Evolutionary conservation across 2,888 invertebrate genomes (phyloP).

Genomic region (Cryptocephalus moraei): DNA sequence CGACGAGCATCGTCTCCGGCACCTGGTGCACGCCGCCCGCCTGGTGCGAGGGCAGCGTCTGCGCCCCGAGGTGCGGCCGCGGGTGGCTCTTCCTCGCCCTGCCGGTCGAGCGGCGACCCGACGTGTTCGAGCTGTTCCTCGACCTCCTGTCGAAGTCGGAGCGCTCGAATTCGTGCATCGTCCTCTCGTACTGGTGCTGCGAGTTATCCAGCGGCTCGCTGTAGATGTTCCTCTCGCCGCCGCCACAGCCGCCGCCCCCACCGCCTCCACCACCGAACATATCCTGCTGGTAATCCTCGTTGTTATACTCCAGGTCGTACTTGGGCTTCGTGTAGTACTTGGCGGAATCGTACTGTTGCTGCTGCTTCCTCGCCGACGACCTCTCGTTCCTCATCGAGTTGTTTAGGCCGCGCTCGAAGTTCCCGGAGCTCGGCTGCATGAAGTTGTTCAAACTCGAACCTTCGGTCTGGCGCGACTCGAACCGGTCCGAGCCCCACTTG

Average conservation of each 20-base stretch:
- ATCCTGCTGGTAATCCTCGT: slow-evolving; percentile 31
- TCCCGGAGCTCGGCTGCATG: slow-evolving; percentile 27
- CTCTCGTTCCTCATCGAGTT: slow-evolving; percentile 28
- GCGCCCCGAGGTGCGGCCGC: slow-evolving; percentile 44
- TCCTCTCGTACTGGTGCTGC: slow-evolving; percentile 33
- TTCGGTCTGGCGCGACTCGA: slow-evolving; percentile 43
- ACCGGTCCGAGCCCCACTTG: slow-evolving; percentile 46
- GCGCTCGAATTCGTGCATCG: slow-evolving; percentile 49
- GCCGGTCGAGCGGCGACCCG: slow-evolving; percentile 33
- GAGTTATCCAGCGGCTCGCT: slow-evolving; percentile 35
- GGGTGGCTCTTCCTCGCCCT: slow-evolving; percentile 38
- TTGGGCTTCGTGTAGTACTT: slow-evolving; percentile 35
- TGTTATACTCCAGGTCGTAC: slow-evolving; percentile 31
- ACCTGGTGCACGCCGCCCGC: slow-evolving; percentile 40
- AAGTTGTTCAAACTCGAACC: slow-evolving; percentile 29
- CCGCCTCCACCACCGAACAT: slow-evolving; percentile 38
- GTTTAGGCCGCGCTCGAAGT: slow-evolving; percentile 27
- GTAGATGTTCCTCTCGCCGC: slow-evolving; percentile 43
- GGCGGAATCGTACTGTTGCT: slow-evolving; percentile 29
- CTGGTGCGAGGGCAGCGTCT: slow-evolving; percentile 43
- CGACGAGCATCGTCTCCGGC: slow-evolving; percentile 70
- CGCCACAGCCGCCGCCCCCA: slow-evolving; percentile 36
- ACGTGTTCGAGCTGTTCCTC: slow-evolving; percentile 35
- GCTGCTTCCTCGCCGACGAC: slow-evolving; percentile 24
- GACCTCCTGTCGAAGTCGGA: slow-evolving; percentile 42